phyloP scores from a whole-genome alignment of 1,140 invertebrate species.

The Reticulitermes speratus region DNA sequence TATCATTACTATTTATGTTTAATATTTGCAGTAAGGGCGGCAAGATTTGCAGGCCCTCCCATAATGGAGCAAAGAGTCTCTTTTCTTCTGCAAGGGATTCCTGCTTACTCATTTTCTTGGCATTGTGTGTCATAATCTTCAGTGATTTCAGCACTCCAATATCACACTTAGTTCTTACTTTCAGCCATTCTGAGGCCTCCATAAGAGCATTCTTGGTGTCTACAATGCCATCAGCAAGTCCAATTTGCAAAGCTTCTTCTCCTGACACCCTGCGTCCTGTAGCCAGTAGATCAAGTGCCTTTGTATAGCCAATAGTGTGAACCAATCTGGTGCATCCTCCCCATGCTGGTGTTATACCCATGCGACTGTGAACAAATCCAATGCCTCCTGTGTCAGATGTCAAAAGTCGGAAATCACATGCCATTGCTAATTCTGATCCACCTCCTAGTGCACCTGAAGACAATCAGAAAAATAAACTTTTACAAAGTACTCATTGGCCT shows the following conservation, averaged over 20 bases:
- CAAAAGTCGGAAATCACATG: slow-evolving; percentile 58
- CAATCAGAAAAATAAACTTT: not conserved
- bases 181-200: slow-evolving; percentile 46
- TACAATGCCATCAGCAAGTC: slow-evolving; percentile 42
- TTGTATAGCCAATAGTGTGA: not conserved
- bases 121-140: slow-evolving; percentile 48
- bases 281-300: slow-evolving; percentile 50
- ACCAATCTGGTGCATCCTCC: slow-evolving; percentile 53
- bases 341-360: slow-evolving; percentile 61
- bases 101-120: slow-evolving; percentile 32
- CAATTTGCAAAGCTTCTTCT: slow-evolving; percentile 46
- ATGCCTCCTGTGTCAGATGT: slow-evolving; percentile 46
- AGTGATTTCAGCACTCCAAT: slow-evolving; percentile 44
- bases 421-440: slow-evolving; percentile 58
- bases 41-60: slow-evolving; percentile 49
- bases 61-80: slow-evolving; percentile 48
- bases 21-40: slow-evolving; percentile 44
- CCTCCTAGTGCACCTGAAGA: slow-evolving; percentile 54
- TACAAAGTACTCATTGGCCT: not conserved
- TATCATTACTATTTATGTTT: slow-evolving; percentile 40
- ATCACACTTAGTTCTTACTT: slow-evolving; percentile 40
- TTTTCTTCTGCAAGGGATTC: slow-evolving; percentile 48
- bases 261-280: slow-evolving; percentile 46
- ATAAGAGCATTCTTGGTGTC: slow-evolving; percentile 35
- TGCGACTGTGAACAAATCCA: slow-evolving; percentile 58